Base-by-base conservation (phyloP, 2,797 vertebrate genomes). In the Lepus oiostolus region DNA sequence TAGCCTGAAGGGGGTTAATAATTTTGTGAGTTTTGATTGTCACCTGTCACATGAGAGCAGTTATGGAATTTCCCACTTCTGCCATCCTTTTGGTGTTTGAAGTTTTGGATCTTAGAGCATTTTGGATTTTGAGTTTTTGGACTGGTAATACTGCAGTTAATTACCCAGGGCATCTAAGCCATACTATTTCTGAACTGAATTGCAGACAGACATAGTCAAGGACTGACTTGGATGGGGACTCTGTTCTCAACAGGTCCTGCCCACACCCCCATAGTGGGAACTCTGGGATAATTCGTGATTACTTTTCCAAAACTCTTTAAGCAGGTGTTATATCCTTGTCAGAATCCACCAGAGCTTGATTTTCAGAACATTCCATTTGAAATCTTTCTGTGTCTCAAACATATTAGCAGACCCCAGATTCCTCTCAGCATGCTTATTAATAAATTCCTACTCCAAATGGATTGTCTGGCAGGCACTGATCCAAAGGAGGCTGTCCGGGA, bases 391-490 rank as follows among this genome's bases (percentile, higher is more conserved):
- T 58, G 35, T 75, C 38, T 58, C 47, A 83, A 75, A 77, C 1
- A 13, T 79, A 87, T 19, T 19, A 77, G 4, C 21, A 92, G 68
- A 60, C 6, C 26, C 50, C 50, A 2, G 58, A n/a, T 86, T 80
- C 80, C 50, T 87, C 68, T 82, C 35, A 10, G 62, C 81, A 35
- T 16, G 62, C 60, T 96, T 82, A 24, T 80, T 58, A 65, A 89
- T 77, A 77, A 87, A 67, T 14, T 81, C 58, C n/a, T 76, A 32
- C 26, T 84, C 79, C 22, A 38, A 74, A 67, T 42, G 50, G 58
- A 32, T 90, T 22, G 4, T 67, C 86, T 68, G 30, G 47, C 26
- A 80, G 47, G 72, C 16, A 32, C 67, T 26, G 77, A 60, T 81
- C 60, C 21, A 32, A 70, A 35, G 70, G 32, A 77, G 30, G 14